Evolutionary conservation across 2,113 vertebrate species (phyloP).

Genomic region (Bucco capensis): DNA sequence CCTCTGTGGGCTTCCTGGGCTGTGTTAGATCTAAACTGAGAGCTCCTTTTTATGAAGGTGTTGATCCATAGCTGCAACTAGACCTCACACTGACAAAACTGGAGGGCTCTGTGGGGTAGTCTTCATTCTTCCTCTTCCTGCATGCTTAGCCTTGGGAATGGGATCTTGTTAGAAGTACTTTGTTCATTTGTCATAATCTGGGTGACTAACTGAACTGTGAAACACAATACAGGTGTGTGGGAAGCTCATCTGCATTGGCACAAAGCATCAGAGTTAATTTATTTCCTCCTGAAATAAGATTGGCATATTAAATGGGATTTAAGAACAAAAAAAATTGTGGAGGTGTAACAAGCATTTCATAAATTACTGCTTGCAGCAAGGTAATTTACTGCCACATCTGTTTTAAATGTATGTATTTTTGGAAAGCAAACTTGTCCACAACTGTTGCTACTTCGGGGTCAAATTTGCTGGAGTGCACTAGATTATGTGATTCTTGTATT

Average conservation of each 20-base stretch:
- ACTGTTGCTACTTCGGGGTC: neutral
- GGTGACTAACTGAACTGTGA: slow-evolving; percentile 22
- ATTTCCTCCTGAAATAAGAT: slow-evolving; percentile 51
- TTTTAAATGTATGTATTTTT: neutral
- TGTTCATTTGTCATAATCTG: neutral
- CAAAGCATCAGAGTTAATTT: slow-evolving; percentile 62
- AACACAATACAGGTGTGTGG: slow-evolving; percentile 57
- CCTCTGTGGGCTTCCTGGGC: neutral
- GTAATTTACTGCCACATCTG: neutral
- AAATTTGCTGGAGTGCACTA: neutral
- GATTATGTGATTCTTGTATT: neutral
- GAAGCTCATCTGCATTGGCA: slow-evolving; percentile 65
- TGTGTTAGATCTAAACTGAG: neutral
- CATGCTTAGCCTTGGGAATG: neutral
- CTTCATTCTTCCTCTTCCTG: neutral
- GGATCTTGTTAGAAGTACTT: neutral
- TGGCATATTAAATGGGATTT: slow-evolving; percentile 52
- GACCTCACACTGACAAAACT: neutral
- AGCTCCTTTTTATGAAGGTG: neutral
- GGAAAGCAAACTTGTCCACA: neutral
- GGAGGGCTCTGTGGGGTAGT: neutral
- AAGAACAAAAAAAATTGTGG: slow-evolving; percentile 56
- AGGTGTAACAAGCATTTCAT: slow-evolving; percentile 49
- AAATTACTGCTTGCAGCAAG: slow-evolving; percentile 25
- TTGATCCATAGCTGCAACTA: neutral